Percentiles rank a stretch among this genome's conserved stretches.
phyloP scores from a whole-genome alignment of 2,888 invertebrate genomes.

The Acholoe squamosa region DNA sequence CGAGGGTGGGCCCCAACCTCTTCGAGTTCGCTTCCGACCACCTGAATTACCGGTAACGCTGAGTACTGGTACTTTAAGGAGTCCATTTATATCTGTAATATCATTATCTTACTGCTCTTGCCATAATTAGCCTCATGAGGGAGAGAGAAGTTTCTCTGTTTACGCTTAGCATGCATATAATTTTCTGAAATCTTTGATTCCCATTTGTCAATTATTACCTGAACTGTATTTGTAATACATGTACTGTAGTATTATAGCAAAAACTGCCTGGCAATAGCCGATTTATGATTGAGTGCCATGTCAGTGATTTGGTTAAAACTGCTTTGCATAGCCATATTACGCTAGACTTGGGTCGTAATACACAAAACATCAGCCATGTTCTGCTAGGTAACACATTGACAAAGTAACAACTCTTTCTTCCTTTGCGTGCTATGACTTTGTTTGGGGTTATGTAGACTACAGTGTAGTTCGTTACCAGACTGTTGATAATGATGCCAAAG shows the following conservation, averaged over 20 bases:
- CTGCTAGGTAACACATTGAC: neutral
- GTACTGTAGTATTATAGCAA: neutral
- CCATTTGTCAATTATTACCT: no score
- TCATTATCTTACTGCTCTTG: no score
- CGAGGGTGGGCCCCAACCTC: neutral
- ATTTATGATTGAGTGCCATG: neutral
- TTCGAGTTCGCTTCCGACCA: neutral
- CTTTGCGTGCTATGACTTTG: neutral
- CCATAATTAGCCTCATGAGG: no score
- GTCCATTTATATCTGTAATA: no score
- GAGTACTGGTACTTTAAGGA: no score
- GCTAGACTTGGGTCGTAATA: neutral
- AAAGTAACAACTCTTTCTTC: neutral
- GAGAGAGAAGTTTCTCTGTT: no score
- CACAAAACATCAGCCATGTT: neutral
- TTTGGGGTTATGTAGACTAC: constrained; percentile 8
- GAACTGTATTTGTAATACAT: neutral
- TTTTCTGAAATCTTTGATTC: no score
- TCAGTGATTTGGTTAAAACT: neutral
- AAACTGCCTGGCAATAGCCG: neutral
- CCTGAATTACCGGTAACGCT: neutral
- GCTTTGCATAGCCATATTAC: neutral
- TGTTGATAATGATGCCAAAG: neutral
- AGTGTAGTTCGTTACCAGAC: neutral
- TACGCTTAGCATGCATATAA: no score